phyloP scores from a whole-genome alignment of 2,888 invertebrate species.

The Cheilosia vulpina region DNA sequence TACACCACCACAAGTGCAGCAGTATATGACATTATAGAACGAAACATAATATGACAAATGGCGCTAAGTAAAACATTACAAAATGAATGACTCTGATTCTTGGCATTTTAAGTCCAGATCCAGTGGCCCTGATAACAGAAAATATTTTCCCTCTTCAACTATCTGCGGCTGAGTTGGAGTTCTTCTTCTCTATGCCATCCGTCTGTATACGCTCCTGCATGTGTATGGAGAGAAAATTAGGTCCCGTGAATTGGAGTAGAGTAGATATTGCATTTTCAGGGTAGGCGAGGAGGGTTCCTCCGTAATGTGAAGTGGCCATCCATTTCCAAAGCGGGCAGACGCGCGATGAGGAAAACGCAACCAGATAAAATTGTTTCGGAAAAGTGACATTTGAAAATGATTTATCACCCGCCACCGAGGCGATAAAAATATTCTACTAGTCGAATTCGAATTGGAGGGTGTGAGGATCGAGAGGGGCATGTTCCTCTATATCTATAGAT shows the following conservation, averaged over 20 bases:
- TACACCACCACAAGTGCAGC: neutral
- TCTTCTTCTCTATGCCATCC: conserved; percentile 11
- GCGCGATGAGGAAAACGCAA: conserved; percentile 53
- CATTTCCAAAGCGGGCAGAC: conserved; percentile 16
- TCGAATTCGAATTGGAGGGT: neutral
- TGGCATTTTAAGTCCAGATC: conserved; percentile 67
- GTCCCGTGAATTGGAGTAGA: conserved; percentile 55
- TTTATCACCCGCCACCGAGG: conserved; percentile 80
- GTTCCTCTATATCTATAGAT: neutral
- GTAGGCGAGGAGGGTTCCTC: conserved; percentile 18
- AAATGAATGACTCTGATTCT: conserved; percentile 72
- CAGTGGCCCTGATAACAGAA: conserved; percentile 59
- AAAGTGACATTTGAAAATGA: conserved; percentile 84
- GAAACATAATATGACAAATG: conserved; percentile 64
- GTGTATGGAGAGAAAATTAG: conserved; percentile 36
- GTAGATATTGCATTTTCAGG: conserved; percentile 54
- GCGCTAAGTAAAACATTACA: conserved; percentile 69
- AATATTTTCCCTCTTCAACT: neutral
- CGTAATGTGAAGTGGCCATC: conserved; percentile 42
- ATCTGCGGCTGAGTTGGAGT: neutral
- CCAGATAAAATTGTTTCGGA: conserved; percentile 83
- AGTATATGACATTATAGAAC: conserved; percentile 23
- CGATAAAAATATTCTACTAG: conserved; percentile 68
- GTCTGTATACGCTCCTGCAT: conserved; percentile 14
- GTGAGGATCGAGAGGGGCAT: conserved; percentile 3